phyloP scores from a whole-genome alignment of 2,888 invertebrate species.

The Atrina japonica region DNA sequence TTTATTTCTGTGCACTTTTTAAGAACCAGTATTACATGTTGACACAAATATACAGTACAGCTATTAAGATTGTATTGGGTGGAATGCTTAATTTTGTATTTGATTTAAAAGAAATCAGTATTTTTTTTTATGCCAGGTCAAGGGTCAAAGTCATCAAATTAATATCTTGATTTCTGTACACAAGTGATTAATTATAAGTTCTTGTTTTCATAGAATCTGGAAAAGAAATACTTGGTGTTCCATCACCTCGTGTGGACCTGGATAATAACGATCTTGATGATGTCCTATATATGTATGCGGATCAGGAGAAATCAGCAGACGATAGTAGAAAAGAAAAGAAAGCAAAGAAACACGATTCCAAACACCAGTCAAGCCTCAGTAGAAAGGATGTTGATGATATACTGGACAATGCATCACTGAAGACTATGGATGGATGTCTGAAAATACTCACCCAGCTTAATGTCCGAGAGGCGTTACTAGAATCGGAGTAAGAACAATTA shows the following conservation, averaged over 20 bases:
- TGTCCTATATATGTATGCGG: neutral
- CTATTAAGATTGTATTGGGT: too few relatives aligned
- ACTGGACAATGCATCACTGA: constrained; percentile 64
- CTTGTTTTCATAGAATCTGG: neutral
- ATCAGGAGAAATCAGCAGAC: constrained; percentile 30
- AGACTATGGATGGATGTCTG: constrained; percentile 75
- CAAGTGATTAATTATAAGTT: neutral
- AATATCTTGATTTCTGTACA: too few relatives aligned
- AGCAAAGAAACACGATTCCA: constrained; percentile 23
- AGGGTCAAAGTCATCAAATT: too few relatives aligned
- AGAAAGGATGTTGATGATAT: constrained; percentile 62
- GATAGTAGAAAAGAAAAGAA: constrained; percentile 31
- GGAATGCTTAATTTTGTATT: too few relatives aligned
- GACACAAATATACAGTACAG: too few relatives aligned
- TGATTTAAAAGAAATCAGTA: too few relatives aligned
- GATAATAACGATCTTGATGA: neutral
- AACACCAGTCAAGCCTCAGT: constrained; percentile 41
- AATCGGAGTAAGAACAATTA: constrained; percentile 72
- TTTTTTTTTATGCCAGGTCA: too few relatives aligned
- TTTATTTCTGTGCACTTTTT: too few relatives aligned
- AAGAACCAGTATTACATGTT: too few relatives aligned
- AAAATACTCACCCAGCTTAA: constrained; percentile 72
- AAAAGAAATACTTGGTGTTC: constrained; percentile 12
- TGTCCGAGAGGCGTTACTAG: constrained; percentile 66
- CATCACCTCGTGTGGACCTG: neutral